Conservation (phyloP, 2,888 invertebrate species). For the Brenthis daphne region DNA sequence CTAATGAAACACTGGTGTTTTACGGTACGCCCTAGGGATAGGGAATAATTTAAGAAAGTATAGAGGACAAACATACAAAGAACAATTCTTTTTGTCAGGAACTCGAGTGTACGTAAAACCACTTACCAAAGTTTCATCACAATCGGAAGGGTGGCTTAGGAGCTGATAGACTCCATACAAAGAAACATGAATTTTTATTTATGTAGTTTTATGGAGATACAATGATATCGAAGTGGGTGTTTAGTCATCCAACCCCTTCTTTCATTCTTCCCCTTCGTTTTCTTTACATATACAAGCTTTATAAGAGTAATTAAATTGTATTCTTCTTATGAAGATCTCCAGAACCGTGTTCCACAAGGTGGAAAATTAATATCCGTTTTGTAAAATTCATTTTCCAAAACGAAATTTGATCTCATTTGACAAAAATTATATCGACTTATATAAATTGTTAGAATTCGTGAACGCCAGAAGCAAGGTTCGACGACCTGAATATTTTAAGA, state of each 20-base stretch:
- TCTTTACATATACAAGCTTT: neutral
- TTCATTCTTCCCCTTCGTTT: neutral
- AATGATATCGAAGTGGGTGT: neutral
- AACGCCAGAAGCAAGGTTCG: conserved; percentile 50
- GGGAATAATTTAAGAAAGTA: too few relatives aligned
- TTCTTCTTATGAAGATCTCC: neutral
- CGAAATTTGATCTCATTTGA: conserved; percentile 35
- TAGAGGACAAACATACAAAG: too few relatives aligned
- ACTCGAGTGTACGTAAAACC: too few relatives aligned
- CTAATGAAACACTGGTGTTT: too few relatives aligned
- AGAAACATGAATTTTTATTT: too few relatives aligned
- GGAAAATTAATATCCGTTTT: conserved; percentile 37
- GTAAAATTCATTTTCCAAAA: conserved; percentile 15
- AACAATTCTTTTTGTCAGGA: too few relatives aligned
- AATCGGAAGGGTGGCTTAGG: too few relatives aligned
- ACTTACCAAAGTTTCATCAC: too few relatives aligned
- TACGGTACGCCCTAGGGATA: too few relatives aligned
- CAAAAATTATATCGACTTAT: conserved; percentile 43
- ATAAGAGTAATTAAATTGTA: neutral
- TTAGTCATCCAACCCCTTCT: neutral
- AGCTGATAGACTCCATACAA: too few relatives aligned
- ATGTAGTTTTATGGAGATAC: too few relatives aligned
- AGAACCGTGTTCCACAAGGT: conserved; percentile 12
- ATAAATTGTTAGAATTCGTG: conserved; percentile 49
- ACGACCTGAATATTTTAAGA: conserved; percentile 53